phyloP scores from a whole-genome alignment of 2,888 invertebrate species.

The Acanthopleura granulata region DNA sequence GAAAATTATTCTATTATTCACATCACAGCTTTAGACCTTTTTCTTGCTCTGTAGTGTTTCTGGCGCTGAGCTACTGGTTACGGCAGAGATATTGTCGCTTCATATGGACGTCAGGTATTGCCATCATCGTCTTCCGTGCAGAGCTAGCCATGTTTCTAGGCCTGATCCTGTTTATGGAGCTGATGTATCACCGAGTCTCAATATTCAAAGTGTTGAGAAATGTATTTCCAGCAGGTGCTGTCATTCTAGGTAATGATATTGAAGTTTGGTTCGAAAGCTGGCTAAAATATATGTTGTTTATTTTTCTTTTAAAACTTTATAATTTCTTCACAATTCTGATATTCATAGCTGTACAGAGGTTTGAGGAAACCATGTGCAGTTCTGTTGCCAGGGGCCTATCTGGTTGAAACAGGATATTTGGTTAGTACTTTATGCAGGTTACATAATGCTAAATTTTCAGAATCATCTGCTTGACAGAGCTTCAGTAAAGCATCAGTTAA shows the following conservation, averaged over 20 bases:
- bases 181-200: constrained; percentile 80
- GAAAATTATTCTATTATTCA: neutral
- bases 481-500: no score
- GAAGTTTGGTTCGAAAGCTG: no score
- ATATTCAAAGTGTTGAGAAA: constrained; percentile 70
- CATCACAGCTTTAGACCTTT: neutral
- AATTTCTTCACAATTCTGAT: no score
- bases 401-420: no score
- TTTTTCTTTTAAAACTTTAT: no score
- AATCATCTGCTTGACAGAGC: no score
- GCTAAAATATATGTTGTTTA: no score
- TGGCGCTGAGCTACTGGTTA: constrained; percentile 89
- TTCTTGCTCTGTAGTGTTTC: constrained; percentile 78
- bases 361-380: no score
- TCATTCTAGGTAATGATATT: constrained; percentile 74
- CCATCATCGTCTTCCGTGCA: constrained; percentile 89
- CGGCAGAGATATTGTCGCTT: constrained; percentile 81
- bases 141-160: constrained; percentile 89
- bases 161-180: constrained; percentile 84
- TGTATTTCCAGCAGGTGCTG: constrained; percentile 65
- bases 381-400: no score
- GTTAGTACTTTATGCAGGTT: no score
- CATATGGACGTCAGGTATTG: constrained; percentile 86
- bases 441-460: no score
- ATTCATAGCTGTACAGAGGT: no score